phyloP scores from a whole-genome alignment of 1,140 invertebrate species.

The Nylanderia fulva region DNA sequence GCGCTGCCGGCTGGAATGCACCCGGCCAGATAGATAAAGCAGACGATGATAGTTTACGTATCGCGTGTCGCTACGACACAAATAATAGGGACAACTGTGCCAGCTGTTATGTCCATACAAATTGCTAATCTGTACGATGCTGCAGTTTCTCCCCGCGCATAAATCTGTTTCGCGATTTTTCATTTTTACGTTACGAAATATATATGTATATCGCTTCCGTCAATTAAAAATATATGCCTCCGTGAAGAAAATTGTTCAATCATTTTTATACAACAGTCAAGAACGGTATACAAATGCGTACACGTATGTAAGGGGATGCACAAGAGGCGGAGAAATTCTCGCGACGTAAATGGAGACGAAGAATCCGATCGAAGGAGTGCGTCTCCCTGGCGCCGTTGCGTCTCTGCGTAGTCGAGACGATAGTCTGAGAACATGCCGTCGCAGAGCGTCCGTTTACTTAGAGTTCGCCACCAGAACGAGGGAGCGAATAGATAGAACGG shows the following conservation, averaged over 20 bases:
- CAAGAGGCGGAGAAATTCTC: constrained; percentile 62
- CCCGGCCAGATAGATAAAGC: constrained; percentile 36
- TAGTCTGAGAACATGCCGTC: constrained; percentile 70
- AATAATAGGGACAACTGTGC: constrained; percentile 42
- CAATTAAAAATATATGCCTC: not conserved
- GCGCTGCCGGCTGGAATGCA: constrained; percentile 42
- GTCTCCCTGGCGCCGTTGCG: constrained; percentile 72
- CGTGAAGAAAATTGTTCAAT: not conserved
- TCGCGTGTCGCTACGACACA: constrained; percentile 44
- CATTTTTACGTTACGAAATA: not conserved
- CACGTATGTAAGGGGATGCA: constrained; percentile 29
- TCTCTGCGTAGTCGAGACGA: constrained; percentile 71
- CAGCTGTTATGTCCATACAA: constrained; percentile 21
- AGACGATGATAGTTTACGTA: constrained; percentile 53
- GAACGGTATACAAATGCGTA: no score
- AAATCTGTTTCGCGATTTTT: not conserved
- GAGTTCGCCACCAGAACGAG: constrained; percentile 18
- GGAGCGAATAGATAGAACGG: constrained; percentile 47
- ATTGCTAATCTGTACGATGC: not conserved
- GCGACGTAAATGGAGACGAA: constrained; percentile 73
- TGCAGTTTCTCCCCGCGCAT: not conserved
- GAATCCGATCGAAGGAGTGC: constrained; percentile 75
- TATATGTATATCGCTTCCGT: not conserved
- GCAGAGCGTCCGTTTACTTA: constrained; percentile 70
- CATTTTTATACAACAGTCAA: not conserved